Conservation (phyloP, 2,113 vertebrate species). For the Oriolus oriolus region DNA sequence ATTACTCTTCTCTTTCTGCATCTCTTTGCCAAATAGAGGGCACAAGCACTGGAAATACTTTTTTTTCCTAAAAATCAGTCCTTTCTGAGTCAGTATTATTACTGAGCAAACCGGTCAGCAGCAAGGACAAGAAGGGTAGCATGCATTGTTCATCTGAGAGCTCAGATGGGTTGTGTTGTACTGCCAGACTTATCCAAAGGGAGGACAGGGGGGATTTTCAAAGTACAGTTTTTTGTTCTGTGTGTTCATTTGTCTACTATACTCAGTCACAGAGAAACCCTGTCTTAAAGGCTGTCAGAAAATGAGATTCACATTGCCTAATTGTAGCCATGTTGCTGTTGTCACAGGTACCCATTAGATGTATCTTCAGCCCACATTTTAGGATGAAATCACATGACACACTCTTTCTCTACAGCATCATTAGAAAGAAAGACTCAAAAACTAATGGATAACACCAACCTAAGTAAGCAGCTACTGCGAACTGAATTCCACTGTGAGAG, state of each 20-base stretch:
- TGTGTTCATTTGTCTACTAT: background rate
- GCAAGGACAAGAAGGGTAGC: background rate
- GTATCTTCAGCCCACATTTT: background rate
- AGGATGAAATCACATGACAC: background rate
- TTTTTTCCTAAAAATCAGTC: background rate
- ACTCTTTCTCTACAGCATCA: background rate
- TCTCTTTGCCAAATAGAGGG: background rate
- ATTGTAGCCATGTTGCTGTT: background rate
- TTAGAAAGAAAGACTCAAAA: background rate
- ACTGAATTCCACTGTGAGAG: background rate
- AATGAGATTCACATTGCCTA: background rate
- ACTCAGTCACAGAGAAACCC: background rate
- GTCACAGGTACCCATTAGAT: background rate
- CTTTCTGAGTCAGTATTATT: background rate
- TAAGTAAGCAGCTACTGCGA: background rate
- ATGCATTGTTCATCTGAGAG: background rate
- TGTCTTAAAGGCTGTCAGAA: background rate
- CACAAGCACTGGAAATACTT: fast-evolving
- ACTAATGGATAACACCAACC: background rate
- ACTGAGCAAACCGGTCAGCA: background rate
- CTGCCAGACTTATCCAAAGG: background rate
- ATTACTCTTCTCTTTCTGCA: background rate
- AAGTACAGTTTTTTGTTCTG: background rate
- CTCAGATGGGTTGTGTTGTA: background rate
- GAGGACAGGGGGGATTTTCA: background rate